phyloP scores from a whole-genome alignment of 2,113 vertebrate species.

The Rallus limicola region DNA sequence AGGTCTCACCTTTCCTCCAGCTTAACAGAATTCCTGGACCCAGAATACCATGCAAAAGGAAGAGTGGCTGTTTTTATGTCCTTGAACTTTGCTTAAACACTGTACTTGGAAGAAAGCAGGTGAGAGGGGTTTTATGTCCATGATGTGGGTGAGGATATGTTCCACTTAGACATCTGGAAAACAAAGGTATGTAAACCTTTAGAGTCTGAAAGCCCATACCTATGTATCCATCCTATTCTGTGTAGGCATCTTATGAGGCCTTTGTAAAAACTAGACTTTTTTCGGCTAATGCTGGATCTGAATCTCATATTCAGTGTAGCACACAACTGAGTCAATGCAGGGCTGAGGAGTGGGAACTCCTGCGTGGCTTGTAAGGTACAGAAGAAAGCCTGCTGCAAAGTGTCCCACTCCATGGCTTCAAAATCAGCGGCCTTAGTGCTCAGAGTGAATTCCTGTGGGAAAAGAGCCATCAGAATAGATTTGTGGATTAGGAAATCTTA shows the following conservation, averaged over 20 bases:
- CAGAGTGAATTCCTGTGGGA: not conserved
- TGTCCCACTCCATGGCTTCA: not conserved
- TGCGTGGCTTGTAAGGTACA: not conserved
- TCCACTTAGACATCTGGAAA: not conserved
- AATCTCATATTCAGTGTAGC: not conserved
- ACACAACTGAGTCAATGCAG: not conserved
- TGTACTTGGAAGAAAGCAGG: not conserved
- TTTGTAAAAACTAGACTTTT: not conserved
- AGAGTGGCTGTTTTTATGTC: not conserved
- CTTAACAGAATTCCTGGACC: not conserved
- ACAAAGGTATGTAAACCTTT: not conserved
- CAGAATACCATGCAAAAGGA: not conserved
- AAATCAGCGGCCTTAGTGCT: not conserved
- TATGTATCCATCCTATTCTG: not conserved
- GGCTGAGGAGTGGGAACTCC: not conserved
- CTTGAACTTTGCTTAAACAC: not conserved
- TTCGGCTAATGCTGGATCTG: not conserved
- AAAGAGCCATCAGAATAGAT: not conserved
- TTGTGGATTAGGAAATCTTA: not conserved
- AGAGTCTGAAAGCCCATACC: not conserved
- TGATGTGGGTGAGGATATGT: not conserved
- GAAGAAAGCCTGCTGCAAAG: not conserved
- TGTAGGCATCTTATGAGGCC: not conserved
- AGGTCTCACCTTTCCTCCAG: not conserved
- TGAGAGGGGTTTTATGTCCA: fast-evolving